Evolutionary conservation across 2,888 invertebrate genomes (phyloP).

Genomic region (Drosophila flavopinicola): DNA sequence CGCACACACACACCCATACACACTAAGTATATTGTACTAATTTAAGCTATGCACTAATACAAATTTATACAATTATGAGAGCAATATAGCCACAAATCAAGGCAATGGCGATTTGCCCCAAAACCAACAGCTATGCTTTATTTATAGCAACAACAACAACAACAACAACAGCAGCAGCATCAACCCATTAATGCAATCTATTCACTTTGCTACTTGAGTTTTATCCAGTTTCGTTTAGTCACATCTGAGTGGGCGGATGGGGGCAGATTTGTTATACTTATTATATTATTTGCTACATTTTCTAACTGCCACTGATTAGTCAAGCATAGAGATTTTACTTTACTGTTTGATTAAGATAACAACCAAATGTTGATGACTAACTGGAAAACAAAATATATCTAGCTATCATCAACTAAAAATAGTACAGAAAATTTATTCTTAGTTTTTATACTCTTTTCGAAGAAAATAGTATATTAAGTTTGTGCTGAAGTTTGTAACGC

Average conservation of each 20-base stretch:
- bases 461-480: no score
- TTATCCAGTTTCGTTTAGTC: conserved; percentile 32
- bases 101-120: background rate
- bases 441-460: no score
- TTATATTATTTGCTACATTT: background rate
- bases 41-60: conserved; percentile 70
- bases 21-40: conserved; percentile 62
- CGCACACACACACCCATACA: conserved; percentile 25
- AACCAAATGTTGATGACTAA: conserved; percentile 1
- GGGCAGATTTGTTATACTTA: no score
- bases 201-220: conserved; percentile 32
- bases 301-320: background rate
- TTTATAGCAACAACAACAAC: conserved; percentile 7
- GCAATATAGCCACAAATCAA: conserved; percentile 12
- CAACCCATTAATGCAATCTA: conserved; percentile 39
- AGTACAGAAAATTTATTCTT: no score
- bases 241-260: conserved; percentile 8
- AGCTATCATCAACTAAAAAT: no score
- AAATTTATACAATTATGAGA: conserved; percentile 63
- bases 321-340: background rate
- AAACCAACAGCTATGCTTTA: conserved; percentile 8
- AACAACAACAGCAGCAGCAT: background rate
- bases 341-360: conserved; percentile 7
- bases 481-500: no score
- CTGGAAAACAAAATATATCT: background rate